phyloP scores from a whole-genome alignment of 2,113 vertebrate genomes.

The Zosterops lateralis region DNA sequence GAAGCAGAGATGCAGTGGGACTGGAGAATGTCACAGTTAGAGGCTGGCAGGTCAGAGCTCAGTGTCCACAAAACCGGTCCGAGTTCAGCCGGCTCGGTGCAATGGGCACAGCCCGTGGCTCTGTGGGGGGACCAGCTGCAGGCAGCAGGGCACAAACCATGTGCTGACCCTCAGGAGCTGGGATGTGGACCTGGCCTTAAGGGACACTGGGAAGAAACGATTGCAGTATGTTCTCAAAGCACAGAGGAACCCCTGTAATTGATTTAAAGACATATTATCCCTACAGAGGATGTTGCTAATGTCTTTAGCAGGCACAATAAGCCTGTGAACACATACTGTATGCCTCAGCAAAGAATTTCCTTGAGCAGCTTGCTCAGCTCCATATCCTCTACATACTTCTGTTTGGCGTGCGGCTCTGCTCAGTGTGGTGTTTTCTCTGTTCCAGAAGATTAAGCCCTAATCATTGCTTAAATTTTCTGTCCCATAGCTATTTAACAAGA shows the following conservation, averaged over 20 bases:
- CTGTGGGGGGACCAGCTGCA: accelerated
- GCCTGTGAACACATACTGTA: not conserved
- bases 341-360: constrained; percentile 18
- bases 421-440: not conserved
- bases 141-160: accelerated
- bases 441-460: not conserved
- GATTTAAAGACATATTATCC: constrained; percentile 41
- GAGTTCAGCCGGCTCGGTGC: not conserved
- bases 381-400: not conserved
- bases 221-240: constrained; percentile 8
- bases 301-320: constrained; percentile 12
- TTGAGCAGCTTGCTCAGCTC: not conserved
- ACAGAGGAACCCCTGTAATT: constrained; percentile 4
- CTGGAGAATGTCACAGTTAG: accelerated
- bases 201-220: not conserved
- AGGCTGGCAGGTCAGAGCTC: not conserved
- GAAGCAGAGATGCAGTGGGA: not conserved
- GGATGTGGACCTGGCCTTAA: not conserved
- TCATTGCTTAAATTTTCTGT: not conserved
- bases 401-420: accelerated
- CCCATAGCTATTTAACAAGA: not conserved
- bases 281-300: not conserved
- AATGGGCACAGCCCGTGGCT: accelerated
- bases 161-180: not conserved
- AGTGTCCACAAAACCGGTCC: accelerated